Conservation (phyloP, 1,140 invertebrate genomes). For the Lasioglossum albipes region DNA sequence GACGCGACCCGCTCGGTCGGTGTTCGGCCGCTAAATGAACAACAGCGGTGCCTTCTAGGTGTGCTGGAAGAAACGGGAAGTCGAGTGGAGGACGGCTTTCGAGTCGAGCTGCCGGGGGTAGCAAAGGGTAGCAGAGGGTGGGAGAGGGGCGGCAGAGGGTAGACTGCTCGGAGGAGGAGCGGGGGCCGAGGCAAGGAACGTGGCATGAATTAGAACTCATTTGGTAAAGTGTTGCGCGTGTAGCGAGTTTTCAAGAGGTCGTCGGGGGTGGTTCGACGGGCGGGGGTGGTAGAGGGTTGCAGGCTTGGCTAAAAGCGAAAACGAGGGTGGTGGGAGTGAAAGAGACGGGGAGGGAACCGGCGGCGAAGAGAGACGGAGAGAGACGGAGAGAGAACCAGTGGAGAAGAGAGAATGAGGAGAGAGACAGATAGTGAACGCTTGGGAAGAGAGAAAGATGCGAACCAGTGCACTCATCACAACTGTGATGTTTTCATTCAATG, state of each 20-base stretch:
- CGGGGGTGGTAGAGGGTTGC: background rate
- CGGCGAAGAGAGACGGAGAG: no score
- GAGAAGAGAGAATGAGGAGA: no score
- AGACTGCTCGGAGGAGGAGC: background rate
- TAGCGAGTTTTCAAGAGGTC: constrained; percentile 47
- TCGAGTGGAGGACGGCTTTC: constrained; percentile 10
- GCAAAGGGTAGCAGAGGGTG: background rate
- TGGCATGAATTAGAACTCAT: constrained; percentile 69
- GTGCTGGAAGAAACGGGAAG: constrained; percentile 23
- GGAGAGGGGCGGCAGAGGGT: background rate
- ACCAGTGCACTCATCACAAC: no score
- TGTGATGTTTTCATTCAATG: no score
- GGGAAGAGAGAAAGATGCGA: no score
- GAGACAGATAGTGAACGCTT: no score
- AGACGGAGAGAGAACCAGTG: no score
- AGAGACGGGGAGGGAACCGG: background rate
- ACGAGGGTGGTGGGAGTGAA: constrained; percentile 3
- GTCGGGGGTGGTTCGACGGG: constrained; percentile 11
- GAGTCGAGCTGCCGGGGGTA: background rate
- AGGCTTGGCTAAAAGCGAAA: constrained; percentile 29
- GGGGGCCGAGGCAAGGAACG: constrained; percentile 19
- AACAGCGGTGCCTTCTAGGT: constrained; percentile 25
- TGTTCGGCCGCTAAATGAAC: constrained; percentile 30
- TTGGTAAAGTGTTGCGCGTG: constrained; percentile 63
- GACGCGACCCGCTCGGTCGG: no score